phyloP scores from a whole-genome alignment of 2,888 invertebrate genomes.

The Hemistola chrysoprasaria region DNA sequence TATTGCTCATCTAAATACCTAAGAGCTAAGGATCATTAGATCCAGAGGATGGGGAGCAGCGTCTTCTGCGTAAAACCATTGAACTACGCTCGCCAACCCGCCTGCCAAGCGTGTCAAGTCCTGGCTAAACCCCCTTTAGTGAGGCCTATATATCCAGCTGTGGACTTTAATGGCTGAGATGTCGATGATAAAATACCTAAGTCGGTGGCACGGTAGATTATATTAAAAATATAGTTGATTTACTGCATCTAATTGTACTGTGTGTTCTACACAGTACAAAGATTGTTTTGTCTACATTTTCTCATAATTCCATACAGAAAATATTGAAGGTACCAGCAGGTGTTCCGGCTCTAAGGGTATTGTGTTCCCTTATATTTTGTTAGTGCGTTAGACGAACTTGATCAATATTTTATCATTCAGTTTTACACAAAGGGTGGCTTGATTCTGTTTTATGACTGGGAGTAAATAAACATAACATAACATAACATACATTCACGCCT shows the following conservation, averaged over 20 bases:
- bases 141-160: too few species aligned
- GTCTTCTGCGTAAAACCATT: too few species aligned
- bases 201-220: background rate
- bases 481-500: too few species aligned
- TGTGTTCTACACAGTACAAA: slow-evolving; percentile 2
- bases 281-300: slow-evolving; percentile 15
- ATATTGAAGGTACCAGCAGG: too few species aligned
- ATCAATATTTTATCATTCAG: slow-evolving; percentile 16
- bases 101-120: too few species aligned
- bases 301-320: slow-evolving; percentile 1
- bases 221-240: background rate
- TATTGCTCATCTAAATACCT: too few species aligned
- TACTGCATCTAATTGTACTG: background rate
- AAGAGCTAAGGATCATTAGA: too few species aligned
- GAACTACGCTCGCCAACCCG: too few species aligned
- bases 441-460: slow-evolving; percentile 8
- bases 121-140: too few species aligned
- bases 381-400: slow-evolving; percentile 11
- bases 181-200: background rate
- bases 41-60: too few species aligned
- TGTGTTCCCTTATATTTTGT: slow-evolving; percentile 14
- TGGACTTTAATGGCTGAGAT: too few species aligned
- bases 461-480: too few species aligned
- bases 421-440: slow-evolving; percentile 15
- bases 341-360: slow-evolving; percentile 5